phyloP scores from a whole-genome alignment of 2,888 invertebrate genomes.

The Exephanes ischioxanthus region DNA sequence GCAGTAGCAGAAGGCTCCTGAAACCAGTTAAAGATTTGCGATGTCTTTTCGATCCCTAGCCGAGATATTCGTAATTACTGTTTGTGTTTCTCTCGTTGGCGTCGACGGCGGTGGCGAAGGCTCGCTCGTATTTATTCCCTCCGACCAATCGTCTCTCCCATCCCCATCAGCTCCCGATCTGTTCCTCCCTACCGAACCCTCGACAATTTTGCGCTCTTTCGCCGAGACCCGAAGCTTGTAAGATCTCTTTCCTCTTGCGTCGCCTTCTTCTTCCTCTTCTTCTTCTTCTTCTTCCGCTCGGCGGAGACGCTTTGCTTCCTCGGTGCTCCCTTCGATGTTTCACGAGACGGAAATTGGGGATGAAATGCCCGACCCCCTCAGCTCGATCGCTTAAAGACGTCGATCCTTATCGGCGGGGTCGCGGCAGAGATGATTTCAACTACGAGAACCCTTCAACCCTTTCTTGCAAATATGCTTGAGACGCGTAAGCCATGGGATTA shows the following conservation, averaged over 20 bases:
- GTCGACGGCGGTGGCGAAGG: constrained; percentile 57
- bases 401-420: constrained; percentile 66
- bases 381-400: constrained; percentile 67
- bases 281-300: constrained; percentile 21
- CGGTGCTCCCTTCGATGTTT: constrained; percentile 68
- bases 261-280: constrained; percentile 10
- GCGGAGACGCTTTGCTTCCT: constrained; percentile 8
- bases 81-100: constrained; percentile 84
- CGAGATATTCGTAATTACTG: constrained; percentile 85
- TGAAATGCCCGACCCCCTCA: constrained; percentile 65
- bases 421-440: constrained; percentile 44
- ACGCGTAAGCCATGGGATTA: constrained; percentile 66
- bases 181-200: constrained; percentile 63
- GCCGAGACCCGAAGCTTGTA: constrained; percentile 47
- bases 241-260: constrained; percentile 42
- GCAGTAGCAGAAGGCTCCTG: constrained; percentile 76
- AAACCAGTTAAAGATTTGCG: constrained; percentile 85
- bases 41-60: constrained; percentile 84
- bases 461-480: constrained; percentile 62
- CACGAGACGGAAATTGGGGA: constrained; percentile 62
- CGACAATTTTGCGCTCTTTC: constrained; percentile 59
- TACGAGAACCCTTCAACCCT: constrained; percentile 54
- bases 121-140: constrained; percentile 79
- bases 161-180: constrained; percentile 75
- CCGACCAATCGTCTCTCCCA: constrained; percentile 66